Conservation (phyloP, 2,113 vertebrate species). For the Poeciliopsis retropinna region DNA sequence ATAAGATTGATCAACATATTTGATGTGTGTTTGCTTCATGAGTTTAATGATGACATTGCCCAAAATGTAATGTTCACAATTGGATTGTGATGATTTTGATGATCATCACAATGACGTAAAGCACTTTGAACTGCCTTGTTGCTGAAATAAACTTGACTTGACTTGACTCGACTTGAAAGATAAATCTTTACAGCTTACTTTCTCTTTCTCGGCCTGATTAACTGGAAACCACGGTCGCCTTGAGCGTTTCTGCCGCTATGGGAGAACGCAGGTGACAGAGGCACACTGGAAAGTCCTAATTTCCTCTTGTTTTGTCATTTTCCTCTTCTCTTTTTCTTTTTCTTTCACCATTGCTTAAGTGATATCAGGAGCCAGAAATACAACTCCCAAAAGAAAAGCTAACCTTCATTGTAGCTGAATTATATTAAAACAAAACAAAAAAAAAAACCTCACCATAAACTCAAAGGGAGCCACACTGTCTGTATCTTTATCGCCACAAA, state of each 20-base stretch:
- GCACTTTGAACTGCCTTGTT: no score
- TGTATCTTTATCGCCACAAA: slow-evolving; percentile 17
- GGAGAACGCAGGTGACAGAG: slow-evolving; percentile 36
- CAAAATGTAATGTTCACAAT: no score
- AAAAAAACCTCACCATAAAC: slow-evolving; percentile 1
- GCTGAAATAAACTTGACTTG: no score
- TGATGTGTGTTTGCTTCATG: no score
- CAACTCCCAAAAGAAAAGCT: slow-evolving; percentile 12
- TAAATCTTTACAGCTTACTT: background rate
- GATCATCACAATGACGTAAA: no score
- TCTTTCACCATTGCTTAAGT: background rate
- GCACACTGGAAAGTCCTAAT: slow-evolving; percentile 50
- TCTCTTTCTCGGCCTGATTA: background rate
- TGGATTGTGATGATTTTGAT: no score
- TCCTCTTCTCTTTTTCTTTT: background rate
- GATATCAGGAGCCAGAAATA: slow-evolving; percentile 46
- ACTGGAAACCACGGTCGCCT: background rate
- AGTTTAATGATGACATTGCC: no score
- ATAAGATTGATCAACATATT: no score
- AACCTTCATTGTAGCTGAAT: background rate
- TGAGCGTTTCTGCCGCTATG: background rate
- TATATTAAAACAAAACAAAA: background rate
- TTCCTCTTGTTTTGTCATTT: background rate
- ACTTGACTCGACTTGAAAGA: background rate
- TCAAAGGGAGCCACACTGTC: background rate